Evolutionary conservation across 2,888 invertebrate genomes (phyloP), one percentile per base, ranked within the genome.

Genomic region (Lasioglossum zephyrum): DNA sequence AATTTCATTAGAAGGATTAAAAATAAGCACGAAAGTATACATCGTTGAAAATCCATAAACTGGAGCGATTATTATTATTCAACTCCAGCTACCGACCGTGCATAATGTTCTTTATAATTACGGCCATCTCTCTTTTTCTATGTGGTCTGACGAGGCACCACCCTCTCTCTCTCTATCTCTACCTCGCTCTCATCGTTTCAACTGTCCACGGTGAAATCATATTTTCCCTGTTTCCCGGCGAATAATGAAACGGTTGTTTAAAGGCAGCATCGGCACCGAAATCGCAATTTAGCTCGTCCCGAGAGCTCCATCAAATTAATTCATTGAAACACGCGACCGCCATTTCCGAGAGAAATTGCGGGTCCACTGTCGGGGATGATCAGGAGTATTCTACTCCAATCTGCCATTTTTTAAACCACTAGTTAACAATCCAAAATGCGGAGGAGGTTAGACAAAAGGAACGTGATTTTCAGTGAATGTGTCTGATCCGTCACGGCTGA

Each of bases 301-400:
- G 81, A 79, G 82, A 86, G 80, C 69, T 83, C 86, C 82, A 86
- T 82, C 73, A 81, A 87, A 87, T 87, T 87, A 86, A 86, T 87
- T 86, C 86, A 78, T 82, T 76, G 82, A 86, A 86, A 86, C 82
- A 60, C 49, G 73, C 73, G 36, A n/a, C 76, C 63, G 13, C 44
- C 60, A 76, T 87, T 86, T 78, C 85, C 74, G 79, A 85, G 85
- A 88, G 82, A 88, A 90, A 87, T 87, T 86, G 80, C 82, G 87
- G 80, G 77, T 83, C 79, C 70, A 72, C 76, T 78, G 76, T 44
- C 80, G 39, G 76, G 80, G 79, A 79, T 74, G 79, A 74, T 81
- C 87, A 31, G 16, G 31, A 18, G 31, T 31, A 63, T 63, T 63
- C n/a, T 31, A 57, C 11, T 57, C n/a, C 9, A n/a, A 57, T n/a